Evolutionary conservation across 1,140 invertebrate species (phyloP).

Genomic region (Meteorus sp.): DNA sequence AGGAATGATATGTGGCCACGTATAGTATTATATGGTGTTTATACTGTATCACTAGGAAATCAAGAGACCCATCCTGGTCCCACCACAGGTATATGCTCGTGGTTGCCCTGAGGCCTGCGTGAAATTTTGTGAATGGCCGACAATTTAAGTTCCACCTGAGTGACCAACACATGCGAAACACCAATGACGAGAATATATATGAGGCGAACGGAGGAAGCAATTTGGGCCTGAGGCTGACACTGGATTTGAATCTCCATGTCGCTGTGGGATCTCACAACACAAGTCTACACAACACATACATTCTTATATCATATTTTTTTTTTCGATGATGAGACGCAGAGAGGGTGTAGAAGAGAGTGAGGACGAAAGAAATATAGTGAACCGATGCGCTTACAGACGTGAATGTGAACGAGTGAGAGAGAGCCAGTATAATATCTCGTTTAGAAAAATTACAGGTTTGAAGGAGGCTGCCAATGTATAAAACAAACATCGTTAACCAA

Average conservation of each 20-base stretch:
- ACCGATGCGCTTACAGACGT: no score
- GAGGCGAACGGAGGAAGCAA: conserved; percentile 31
- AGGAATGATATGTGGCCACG: no score
- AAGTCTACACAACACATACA: conserved; percentile 5
- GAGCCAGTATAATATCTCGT: conserved; percentile 57
- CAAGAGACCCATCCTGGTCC: background rate
- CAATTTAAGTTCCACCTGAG: conserved; percentile 36
- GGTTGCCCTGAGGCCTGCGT: background rate
- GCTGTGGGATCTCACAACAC: conserved; percentile 8
- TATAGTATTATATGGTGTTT: no score
- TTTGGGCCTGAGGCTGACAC: conserved; percentile 35
- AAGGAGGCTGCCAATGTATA: conserved; percentile 61
- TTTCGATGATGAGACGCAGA: conserved; percentile 2
- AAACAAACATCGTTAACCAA: conserved; percentile 62
- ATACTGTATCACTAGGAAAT: background rate
- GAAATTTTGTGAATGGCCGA: conserved; percentile 32
- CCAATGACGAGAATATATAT: conserved; percentile 11
- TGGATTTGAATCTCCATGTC: background rate
- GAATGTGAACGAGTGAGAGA: conserved; percentile 19
- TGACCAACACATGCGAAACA: background rate
- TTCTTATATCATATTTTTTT: conserved; percentile 3
- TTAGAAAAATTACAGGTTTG: conserved; percentile 62
- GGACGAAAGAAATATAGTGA: conserved; percentile 16
- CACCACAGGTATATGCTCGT: background rate
- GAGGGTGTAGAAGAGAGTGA: conserved; percentile 24